These are phyloP conservation scores for Agrypnia vestita DNA, from an alignment of 1,140 invertebrate genomes.

Conservation along the genomic window DNA sequence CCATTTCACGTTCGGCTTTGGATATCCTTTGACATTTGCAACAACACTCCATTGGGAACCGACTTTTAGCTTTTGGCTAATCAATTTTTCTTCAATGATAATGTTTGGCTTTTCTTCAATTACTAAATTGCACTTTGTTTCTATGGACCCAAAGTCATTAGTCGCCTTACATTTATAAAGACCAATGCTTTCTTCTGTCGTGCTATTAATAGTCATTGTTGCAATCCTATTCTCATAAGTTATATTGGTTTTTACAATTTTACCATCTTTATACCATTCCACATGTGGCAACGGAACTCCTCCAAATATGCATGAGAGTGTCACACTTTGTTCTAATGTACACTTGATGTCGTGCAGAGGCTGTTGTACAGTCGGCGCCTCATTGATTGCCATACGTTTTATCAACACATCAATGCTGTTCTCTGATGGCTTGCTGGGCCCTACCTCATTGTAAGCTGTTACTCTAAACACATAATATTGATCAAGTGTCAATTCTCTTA, in stretches of 20 bases:
- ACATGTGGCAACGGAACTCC: slow-evolving; percentile 90
- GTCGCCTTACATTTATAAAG: slow-evolving; percentile 81
- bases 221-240: slow-evolving; percentile 84
- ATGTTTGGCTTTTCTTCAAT: slow-evolving; percentile 81
- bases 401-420: slow-evolving; percentile 75
- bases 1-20: slow-evolving; percentile 79
- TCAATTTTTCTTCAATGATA: slow-evolving; percentile 75
- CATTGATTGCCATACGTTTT: slow-evolving; percentile 70
- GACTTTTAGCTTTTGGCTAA: slow-evolving; percentile 77
- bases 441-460: slow-evolving; percentile 84
- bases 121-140: slow-evolving; percentile 79
- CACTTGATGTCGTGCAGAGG: slow-evolving; percentile 75
- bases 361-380: slow-evolving; percentile 78
- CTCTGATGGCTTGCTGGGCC: slow-evolving; percentile 76
- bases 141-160: slow-evolving; percentile 82
- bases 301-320: slow-evolving; percentile 83
- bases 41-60: slow-evolving; percentile 76
- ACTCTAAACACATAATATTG: slow-evolving; percentile 84
- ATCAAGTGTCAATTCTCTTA: slow-evolving; percentile 80
- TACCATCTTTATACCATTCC: slow-evolving; percentile 82
- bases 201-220: slow-evolving; percentile 80
- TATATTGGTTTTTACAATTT: slow-evolving; percentile 73
- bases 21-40: slow-evolving; percentile 78
- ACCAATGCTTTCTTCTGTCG: slow-evolving; percentile 77
- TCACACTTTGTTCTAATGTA: slow-evolving; percentile 76